These are phyloP conservation scores for Percina caprodes DNA, from an alignment of 2,113 vertebrate genomes.

Conservation along the genomic window DNA sequence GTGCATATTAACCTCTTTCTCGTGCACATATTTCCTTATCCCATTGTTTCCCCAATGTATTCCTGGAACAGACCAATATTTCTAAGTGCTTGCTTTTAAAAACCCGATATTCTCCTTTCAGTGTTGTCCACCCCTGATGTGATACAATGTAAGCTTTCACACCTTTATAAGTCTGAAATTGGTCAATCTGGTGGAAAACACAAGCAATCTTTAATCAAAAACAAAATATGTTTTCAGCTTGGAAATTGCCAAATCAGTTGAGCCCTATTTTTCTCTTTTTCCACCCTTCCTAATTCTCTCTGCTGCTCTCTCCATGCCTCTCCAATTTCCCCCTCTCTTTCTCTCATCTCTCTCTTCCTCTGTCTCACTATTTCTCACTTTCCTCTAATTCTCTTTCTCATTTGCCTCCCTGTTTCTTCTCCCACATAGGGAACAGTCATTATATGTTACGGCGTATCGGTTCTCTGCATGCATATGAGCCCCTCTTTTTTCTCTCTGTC, in stretches of 20 bases:
- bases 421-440: constrained; percentile 78
- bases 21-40: not conserved
- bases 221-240: constrained; percentile 28
- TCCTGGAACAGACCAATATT: not conserved
- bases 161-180: constrained; percentile 7
- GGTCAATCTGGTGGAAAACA: constrained; percentile 15
- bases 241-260: constrained; percentile 28
- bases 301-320: constrained; percentile 42
- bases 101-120: not conserved
- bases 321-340: constrained; percentile 37
- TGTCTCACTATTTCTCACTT: constrained; percentile 50
- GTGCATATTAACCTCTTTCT: not conserved
- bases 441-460: constrained; percentile 74
- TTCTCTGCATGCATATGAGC: constrained; percentile 74
- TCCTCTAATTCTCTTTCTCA: constrained; percentile 74
- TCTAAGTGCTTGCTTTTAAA: not conserved
- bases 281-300: constrained; percentile 40
- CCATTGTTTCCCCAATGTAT: constrained; percentile 3
- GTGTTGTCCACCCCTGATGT: not conserved
- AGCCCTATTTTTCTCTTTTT: constrained; percentile 39
- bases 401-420: constrained; percentile 74
- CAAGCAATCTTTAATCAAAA: constrained; percentile 36
- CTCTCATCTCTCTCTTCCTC: constrained; percentile 44
- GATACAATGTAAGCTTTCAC: constrained; percentile 7
- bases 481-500: constrained; percentile 56